Evolutionary conservation across 2,113 vertebrate genomes (phyloP).

Genomic region (Addax nasomaculatus): DNA sequence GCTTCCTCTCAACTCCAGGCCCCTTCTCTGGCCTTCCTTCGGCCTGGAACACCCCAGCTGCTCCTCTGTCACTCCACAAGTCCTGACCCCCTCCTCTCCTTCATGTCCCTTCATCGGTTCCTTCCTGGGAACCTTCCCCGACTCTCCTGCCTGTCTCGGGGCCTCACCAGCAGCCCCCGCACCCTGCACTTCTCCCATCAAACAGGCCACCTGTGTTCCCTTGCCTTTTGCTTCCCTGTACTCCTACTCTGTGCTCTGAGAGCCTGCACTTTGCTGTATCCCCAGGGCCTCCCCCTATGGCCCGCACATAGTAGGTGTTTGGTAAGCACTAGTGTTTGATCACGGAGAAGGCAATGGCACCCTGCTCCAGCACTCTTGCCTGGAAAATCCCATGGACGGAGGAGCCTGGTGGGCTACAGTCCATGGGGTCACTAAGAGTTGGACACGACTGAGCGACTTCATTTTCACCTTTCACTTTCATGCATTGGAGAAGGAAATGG

Average conservation of each 20-base stretch:
- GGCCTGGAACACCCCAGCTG: not conserved
- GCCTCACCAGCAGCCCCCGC: rapidly evolving
- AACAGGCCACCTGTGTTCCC: rapidly evolving
- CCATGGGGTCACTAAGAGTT: too few species aligned
- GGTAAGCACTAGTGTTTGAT: not conserved
- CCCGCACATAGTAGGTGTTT: not conserved
- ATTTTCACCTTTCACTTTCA: too few species aligned
- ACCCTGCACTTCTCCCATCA: not conserved
- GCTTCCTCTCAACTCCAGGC: not conserved
- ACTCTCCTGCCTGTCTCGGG: not conserved
- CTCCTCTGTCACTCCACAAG: not conserved
- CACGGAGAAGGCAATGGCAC: too few species aligned
- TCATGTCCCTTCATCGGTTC: not conserved
- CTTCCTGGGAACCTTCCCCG: not conserved
- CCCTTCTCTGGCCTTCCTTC: not conserved
- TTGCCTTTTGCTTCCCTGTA: not conserved
- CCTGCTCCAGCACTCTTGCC: too few species aligned
- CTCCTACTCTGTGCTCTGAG: not conserved
- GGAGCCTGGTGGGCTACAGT: too few species aligned
- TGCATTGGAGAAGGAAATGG: too few species aligned
- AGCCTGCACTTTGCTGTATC: not conserved
- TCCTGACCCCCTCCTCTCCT: not conserved
- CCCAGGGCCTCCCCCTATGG: not conserved
- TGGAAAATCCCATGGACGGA: too few species aligned
- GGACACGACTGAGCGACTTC: rapidly evolving